Evolutionary conservation across 2,113 vertebrate species (phyloP).

Genomic region (Lampris incognitus): DNA sequence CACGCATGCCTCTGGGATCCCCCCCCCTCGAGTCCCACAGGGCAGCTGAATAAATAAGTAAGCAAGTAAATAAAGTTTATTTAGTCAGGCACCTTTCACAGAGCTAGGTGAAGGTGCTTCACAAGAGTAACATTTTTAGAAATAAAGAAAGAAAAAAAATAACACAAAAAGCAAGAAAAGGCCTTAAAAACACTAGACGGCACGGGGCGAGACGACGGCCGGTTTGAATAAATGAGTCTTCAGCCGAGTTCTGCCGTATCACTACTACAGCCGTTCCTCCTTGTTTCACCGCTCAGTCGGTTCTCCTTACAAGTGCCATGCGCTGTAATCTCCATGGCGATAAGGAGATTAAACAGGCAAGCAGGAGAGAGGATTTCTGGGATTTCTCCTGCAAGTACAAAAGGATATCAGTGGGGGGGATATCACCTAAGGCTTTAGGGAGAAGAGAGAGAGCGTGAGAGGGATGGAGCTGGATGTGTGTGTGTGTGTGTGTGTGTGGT

Average conservation of each 20-base stretch:
- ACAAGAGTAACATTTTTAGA: no score
- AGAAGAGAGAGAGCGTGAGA: not conserved
- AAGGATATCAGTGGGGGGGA: constrained; percentile 64
- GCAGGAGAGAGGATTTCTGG: constrained; percentile 67
- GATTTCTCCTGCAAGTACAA: constrained; percentile 75
- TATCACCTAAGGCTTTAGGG: constrained; percentile 50
- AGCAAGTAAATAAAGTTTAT: no score
- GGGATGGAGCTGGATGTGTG: constrained; percentile 7
- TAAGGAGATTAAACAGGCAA: constrained; percentile 80
- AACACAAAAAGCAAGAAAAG: no score
- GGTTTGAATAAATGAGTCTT: no score
- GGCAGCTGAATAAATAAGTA: no score
- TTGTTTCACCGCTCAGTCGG: constrained; percentile 26
- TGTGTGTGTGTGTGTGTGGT: constrained; percentile 1
- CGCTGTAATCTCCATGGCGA: constrained; percentile 73
- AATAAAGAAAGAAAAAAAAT: no score
- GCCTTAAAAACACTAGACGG: no score
- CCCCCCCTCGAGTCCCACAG: no score
- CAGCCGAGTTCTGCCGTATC: constrained; percentile 19
- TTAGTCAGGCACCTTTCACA: no score
- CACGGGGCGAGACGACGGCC: no score
- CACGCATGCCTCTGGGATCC: not conserved
- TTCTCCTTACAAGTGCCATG: constrained; percentile 56
- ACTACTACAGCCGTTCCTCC: constrained; percentile 20
- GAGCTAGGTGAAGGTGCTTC: no score